Evolutionary conservation across 2,113 vertebrate genomes (phyloP), one percentile per base, ranked within the genome.

Genomic region (Elachura formosa): DNA sequence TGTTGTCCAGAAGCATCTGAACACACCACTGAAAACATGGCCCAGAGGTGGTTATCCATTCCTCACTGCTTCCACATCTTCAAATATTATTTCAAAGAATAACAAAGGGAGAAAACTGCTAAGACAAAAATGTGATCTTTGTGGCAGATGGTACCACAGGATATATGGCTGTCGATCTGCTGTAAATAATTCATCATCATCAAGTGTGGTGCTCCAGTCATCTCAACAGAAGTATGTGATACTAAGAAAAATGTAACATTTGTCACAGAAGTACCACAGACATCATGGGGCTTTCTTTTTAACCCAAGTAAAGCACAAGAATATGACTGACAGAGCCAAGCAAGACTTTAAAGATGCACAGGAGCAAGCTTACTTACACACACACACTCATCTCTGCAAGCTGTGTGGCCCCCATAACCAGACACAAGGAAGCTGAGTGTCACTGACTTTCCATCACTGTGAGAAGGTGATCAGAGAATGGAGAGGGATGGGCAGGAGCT

Each of bases 181-280:
- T 97, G 85, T 90, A 92, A 94, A 82, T 94, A 93, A 74, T 92
- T 92, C 84, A 95, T 94, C 92, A 61, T 63, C 73, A 86, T 74
- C 71, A 43, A 31, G 69, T 17, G 40, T 78, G 75, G 67, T 76
- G 66, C 73, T 58, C 92, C 54, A 79, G 67, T 62, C 92, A 87
- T 52, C 62, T 94, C 78, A 89, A 84, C 59, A 77, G 75, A 84
- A 95, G 77, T n/a, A 67, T 56, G 89, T 48, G 43, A 68, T 55
- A 17, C n/a, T 38, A 64, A 81, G 69, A 67, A 96, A 96, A 94
- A 94, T 16, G 24, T 15, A 87, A 77, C 66, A 84, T 94, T 92
- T 79, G 56, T 91, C 75, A 73, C 31, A 62, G 19, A 82, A 82
- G 33, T 72, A 54, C 51, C 59, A 62, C 54, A 38, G 46, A 22